Base-by-base conservation (phyloP, 2,797 vertebrate genomes). In the Anas georgica region DNA sequence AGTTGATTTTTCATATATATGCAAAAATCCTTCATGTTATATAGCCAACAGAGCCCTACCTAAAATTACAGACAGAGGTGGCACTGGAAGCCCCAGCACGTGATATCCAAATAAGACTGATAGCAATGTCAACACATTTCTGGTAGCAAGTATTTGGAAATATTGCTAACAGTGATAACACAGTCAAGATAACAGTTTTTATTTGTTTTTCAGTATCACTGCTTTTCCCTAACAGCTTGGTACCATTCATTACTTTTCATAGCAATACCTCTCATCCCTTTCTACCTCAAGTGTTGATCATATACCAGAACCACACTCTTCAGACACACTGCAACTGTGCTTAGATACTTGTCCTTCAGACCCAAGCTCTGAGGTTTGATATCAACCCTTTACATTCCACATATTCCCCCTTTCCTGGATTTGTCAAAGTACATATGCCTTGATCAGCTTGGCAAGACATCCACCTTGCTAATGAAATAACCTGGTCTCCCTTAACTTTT, bases 201-300 rank as follows among this genome's bases (percentile, higher is more conserved):
- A 33, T 50, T 64, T 80, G 7, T 64, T 37, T 75, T 81, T 50
- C 54, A 22, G 0, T 58, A 41, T 29, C 56, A 31, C 43, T 83
- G 31, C n/a, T 85, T 64, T 25, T 70, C 12, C 29, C 16, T 45
- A 67, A 67, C 13, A 88, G 39, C 35, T 91, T 45, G 77, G 70
- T 16, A 58, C 21, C 39, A 78, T 12, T 72, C 37, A n/a, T 72
- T 63, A 79, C 43, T 84, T 73, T 83, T 80, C 78, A 52, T 7
- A 93, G 41, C 63, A 88, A 31, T 35, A 55, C 10, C 21, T 73
- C 83, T 69, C 63, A 73, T 12, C 35, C 14, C 0, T 0, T 0
- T 59, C 70, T 41, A 25, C 66, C 48, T 91, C 18, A 73, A 79
- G 43, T 59, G 39, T 21, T 0, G 1, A 79, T 62, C 13, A 12